Evolutionary conservation across 2,888 invertebrate genomes (phyloP), one percentile per base, ranked within the genome.

Genomic region (Hanleya hanleyi): DNA sequence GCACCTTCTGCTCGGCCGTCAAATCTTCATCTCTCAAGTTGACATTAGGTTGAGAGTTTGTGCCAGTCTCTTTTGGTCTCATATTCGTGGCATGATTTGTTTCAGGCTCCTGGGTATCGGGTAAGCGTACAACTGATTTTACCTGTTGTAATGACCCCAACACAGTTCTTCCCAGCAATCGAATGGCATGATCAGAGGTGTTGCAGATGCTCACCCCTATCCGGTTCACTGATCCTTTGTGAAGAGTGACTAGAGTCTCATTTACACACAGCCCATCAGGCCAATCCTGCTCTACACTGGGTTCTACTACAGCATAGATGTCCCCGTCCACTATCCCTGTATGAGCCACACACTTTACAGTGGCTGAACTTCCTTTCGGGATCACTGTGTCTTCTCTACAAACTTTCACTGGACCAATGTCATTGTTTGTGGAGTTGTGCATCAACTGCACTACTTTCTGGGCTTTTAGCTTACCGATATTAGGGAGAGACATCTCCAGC

Each of bases 11-110:
- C 4, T 73, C 67, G 22, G 36, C 47, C 0, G 65, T 41, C 9
- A 78, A 57, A 9, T 33, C 65, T 41, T 26, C 22, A 4, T 32
- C n/a, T 15, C 41, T 37, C 9, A 77, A 41, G 33, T 77, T 71
- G 9, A 77, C 41, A 1, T 51, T 61, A 29, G 76, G 75, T 15
- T 76, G 67, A 71, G 74, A 78, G 50, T 67, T 32, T 36, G 32
- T 22, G 47, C 26, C 65, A 71, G 35, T n/a, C 18, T 47, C 47
- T 22, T 47, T 47, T 4, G 22, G 18, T 22, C 22, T 7, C 7
- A 41, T 18, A 47, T 4, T 47, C 22, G 57, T 57, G 57, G 12
- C 32, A 29, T 26, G 26, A 15, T 29, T 15, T 29, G 57, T 22
- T 57, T 4, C 57, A 29, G 22, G 4, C 22, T 26, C 57, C 2